A percentile compares a stretch with the other conserved stretches of the same genome.
These are phyloP conservation scores for Lophius piscatorius DNA, from an alignment of 2,113 vertebrate species.

Conservation along the genomic window DNA sequence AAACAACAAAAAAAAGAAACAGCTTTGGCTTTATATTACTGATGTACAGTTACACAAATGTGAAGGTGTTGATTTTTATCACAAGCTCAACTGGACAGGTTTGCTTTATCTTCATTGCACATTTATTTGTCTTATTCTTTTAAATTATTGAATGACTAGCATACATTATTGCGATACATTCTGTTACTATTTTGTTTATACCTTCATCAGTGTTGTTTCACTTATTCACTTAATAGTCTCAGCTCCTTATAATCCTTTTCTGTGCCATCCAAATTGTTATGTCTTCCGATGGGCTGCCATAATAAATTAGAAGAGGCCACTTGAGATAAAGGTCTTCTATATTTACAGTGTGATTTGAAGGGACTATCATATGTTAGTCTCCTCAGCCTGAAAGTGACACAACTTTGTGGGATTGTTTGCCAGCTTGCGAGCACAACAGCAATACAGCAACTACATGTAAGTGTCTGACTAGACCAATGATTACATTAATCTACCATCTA, in stretches of 20 bases:
- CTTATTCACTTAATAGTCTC: constrained; percentile 45
- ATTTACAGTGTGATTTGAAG: constrained; percentile 73
- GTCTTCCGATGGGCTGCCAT: constrained; percentile 32
- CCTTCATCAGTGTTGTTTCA: constrained; percentile 32
- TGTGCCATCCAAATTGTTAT: constrained; percentile 32
- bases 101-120: constrained; percentile 67
- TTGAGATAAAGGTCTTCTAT: constrained; percentile 78
- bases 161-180: constrained; percentile 73
- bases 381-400: constrained; percentile 73
- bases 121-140: constrained; percentile 62
- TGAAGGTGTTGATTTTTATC: constrained; percentile 88
- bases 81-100: constrained; percentile 90
- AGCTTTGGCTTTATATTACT: constrained; percentile 99
- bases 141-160: constrained; percentile 67
- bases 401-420: constrained; percentile 75
- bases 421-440: constrained; percentile 81
- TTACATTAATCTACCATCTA: constrained; percentile 78
- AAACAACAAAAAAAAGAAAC: constrained; percentile 85
- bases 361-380: constrained; percentile 80
- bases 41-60: constrained; percentile 93
- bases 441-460: constrained; percentile 86
- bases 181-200: constrained; percentile 48
- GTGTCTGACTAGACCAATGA: constrained; percentile 88
- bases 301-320: constrained; percentile 57
- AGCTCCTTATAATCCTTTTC: constrained; percentile 32